phyloP scores from a whole-genome alignment of 92 coral and sea anemone species.

The Epizoanthus stellaris region DNA sequence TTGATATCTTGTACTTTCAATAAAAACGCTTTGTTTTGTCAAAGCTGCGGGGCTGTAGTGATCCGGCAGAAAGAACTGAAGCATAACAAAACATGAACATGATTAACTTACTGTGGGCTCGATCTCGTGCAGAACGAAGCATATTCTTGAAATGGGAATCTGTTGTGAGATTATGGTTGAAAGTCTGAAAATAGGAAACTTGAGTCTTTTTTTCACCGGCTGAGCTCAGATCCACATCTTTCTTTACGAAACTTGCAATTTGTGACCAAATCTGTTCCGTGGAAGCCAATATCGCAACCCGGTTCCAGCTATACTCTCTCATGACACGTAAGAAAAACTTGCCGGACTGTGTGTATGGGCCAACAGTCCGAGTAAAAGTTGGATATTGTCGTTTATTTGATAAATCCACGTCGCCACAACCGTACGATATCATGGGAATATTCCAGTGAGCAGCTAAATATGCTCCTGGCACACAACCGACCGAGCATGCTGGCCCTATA shows the following conservation, averaged over 20 bases:
- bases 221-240: conserved; percentile 50
- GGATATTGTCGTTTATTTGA: conserved; percentile 66
- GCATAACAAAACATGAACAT: background rate
- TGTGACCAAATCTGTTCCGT: conserved; percentile 81
- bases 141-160: conserved; percentile 59
- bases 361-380: conserved; percentile 86
- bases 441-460: conserved; percentile 81
- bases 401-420: conserved; percentile 68
- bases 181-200: conserved; percentile 73
- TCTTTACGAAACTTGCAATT: conserved; percentile 63
- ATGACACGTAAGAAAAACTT: conserved; percentile 61
- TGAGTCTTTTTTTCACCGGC: conserved; percentile 1
- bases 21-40: background rate
- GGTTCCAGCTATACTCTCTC: conserved; percentile 69
- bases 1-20: background rate
- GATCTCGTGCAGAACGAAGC: conserved; percentile 66
- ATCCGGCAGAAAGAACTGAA: background rate
- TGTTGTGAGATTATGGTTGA: conserved; percentile 54
- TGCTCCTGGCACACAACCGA: conserved; percentile 79
- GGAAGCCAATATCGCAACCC: conserved; percentile 72
- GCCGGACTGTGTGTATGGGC: conserved; percentile 63
- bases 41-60: background rate
- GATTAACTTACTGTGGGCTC: conserved; percentile 72
- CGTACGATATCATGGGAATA: conserved; percentile 81
- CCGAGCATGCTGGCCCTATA: conserved; percentile 78